Percentiles rank a stretch among this genome's conserved stretches.
phyloP scores from a whole-genome alignment of 2,888 invertebrate species.

The Glyphotaelius pellucidus region DNA sequence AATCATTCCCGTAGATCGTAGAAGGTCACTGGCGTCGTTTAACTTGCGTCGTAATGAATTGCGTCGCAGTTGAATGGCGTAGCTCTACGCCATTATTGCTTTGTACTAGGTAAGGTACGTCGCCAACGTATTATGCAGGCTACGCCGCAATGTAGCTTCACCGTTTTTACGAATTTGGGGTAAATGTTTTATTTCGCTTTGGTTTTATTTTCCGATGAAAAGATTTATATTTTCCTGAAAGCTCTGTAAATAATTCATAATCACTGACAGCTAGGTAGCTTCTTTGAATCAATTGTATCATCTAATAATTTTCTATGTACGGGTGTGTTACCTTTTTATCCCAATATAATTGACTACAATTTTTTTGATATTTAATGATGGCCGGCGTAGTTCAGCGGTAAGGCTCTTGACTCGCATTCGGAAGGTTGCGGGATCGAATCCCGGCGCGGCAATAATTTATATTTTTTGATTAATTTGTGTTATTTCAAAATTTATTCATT shows the following conservation, averaged over 20 bases:
- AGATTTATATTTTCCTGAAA: not conserved
- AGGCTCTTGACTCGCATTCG: no score
- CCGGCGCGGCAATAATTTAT: no score
- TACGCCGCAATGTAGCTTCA: not conserved
- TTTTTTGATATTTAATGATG: no score
- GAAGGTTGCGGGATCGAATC: no score
- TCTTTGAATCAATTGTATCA: not conserved
- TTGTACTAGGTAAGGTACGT: not conserved
- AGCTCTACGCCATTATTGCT: constrained; percentile 3
- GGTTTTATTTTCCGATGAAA: not conserved
- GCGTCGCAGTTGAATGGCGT: not conserved
- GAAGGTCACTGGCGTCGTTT: constrained; percentile 26
- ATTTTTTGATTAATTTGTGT: no score
- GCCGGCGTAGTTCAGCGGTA: no score
- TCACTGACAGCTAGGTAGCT: not conserved
- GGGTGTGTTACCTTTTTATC: not conserved
- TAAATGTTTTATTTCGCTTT: not conserved
- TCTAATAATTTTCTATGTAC: not conserved
- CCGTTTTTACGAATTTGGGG: not conserved
- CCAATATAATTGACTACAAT: no score
- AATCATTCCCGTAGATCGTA: not conserved
- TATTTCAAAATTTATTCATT: no score
- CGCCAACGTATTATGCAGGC: not conserved
- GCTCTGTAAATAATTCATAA: not conserved
- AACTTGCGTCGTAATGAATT: constrained; percentile 1